These are phyloP conservation scores for Gambusia holbrooki DNA, from an alignment of 2,113 vertebrate species.

Conservation along the genomic window DNA sequence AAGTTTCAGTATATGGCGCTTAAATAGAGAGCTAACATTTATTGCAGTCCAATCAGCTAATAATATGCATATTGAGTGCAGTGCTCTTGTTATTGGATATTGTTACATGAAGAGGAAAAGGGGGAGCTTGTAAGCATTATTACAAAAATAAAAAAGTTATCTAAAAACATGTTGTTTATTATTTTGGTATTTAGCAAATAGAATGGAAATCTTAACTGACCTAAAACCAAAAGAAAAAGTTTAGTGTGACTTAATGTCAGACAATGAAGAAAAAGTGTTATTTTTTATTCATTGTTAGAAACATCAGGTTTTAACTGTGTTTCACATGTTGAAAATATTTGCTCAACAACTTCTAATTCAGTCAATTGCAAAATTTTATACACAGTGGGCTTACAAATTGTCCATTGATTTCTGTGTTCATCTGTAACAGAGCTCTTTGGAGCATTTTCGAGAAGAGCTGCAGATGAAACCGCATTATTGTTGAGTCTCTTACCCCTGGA, in stretches of 20 bases:
- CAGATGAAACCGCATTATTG: constrained; percentile 31
- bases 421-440: background rate
- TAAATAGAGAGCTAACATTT: too few species aligned
- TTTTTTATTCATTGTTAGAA: too few species aligned
- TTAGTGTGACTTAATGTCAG: too few species aligned
- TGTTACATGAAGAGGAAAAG: background rate
- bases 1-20: too few species aligned
- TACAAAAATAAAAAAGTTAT: background rate
- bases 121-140: background rate
- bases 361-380: background rate
- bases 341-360: background rate
- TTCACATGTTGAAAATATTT: background rate
- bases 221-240: too few species aligned
- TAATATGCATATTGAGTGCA: background rate
- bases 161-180: too few species aligned
- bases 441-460: constrained; percentile 4
- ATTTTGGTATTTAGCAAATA: too few species aligned
- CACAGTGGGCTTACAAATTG: background rate
- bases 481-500: constrained; percentile 40
- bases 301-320: background rate
- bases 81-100: background rate
- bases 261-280: too few species aligned
- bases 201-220: background rate
- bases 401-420: constrained; percentile 4
- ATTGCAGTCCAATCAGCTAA: background rate